Conservation (phyloP, 2,113 vertebrate species). For the Eulemur macaco region DNA sequence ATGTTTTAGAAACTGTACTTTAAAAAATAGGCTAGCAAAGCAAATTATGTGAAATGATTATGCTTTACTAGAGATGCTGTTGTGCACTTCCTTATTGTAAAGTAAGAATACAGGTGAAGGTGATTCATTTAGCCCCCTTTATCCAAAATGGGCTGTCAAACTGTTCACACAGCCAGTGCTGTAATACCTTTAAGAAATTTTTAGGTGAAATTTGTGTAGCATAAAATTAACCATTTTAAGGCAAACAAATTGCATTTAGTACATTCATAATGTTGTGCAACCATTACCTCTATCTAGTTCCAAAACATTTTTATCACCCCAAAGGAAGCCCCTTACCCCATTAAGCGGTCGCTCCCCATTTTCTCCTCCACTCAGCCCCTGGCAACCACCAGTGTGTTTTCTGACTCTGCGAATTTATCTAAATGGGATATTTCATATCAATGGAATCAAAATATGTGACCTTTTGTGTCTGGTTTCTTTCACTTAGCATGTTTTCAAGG, state of each 20-base stretch:
- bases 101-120: background rate
- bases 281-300: background rate
- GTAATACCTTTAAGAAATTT: background rate
- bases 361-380: background rate
- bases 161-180: conserved; percentile 22
- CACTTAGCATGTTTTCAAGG: conserved; percentile 10
- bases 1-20: background rate
- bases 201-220: background rate
- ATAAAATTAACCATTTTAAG: background rate
- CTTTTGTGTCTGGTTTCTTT: conserved; percentile 28
- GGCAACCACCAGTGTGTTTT: background rate
- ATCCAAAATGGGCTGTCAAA: background rate
- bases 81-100: background rate
- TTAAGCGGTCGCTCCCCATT: background rate
- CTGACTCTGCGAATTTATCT: background rate
- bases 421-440: background rate
- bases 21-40: background rate
- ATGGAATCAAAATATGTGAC: background rate
- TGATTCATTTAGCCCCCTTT: background rate
- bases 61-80: conserved; percentile 1
- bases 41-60: conserved; percentile 13
- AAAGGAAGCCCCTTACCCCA: background rate
- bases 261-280: background rate
- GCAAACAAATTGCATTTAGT: background rate
- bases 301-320: background rate